Base-by-base conservation (phyloP, 2,888 invertebrate genomes). In the Andricus curvator region DNA sequence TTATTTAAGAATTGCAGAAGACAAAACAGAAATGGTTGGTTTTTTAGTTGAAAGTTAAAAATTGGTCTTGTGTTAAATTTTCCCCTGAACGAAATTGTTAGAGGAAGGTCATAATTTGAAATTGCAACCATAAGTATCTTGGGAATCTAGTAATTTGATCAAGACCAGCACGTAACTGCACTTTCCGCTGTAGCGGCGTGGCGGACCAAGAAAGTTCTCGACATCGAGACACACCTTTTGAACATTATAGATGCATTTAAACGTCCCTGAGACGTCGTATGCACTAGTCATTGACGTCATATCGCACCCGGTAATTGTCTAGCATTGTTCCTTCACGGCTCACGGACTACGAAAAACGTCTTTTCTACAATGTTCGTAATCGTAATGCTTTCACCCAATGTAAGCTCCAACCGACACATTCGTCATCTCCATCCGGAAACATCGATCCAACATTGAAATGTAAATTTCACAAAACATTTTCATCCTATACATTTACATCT, bases 281-380 rank as follows among this genome's bases (percentile, higher is more conserved):
- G 65, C 33, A 4, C 65, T 65, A 41, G 68, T 68, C 68, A 68
- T 48, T 68, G 68, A 68, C 68, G 68, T 68, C 68, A 68, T 66
- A 66, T 68, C 44, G 68, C 68, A 68, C 68, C 68, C 68, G 68
- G 68, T 44, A 68, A 68, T 68, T 68, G 68, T 68, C 44, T 25
- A 68, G 68, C 68, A 68, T 48, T 68, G 68, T 68, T 68, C 68
- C 68, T 37, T 67, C 67, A 67, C 67, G 67, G 67, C 68, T 68
- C 22, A 68, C 44, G n/a, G 44, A 41, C 44, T 68, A 25, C 44
- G 44, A 48, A 68, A 68, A 68, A 68, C 68, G 68, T 68, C 68
- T 68, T 68, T 25, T 68, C 44, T 68, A 68, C 56, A n/a, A 56
- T 56, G 56, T n/a, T 44, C 41, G 37, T n/a, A n/a, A 22, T 44